Percentiles rank a stretch among this genome's conserved stretches.
These are phyloP conservation scores for Desmophyllum pertusum DNA, from an alignment of 92 coral and sea anemone species.

Conservation along the genomic window DNA sequence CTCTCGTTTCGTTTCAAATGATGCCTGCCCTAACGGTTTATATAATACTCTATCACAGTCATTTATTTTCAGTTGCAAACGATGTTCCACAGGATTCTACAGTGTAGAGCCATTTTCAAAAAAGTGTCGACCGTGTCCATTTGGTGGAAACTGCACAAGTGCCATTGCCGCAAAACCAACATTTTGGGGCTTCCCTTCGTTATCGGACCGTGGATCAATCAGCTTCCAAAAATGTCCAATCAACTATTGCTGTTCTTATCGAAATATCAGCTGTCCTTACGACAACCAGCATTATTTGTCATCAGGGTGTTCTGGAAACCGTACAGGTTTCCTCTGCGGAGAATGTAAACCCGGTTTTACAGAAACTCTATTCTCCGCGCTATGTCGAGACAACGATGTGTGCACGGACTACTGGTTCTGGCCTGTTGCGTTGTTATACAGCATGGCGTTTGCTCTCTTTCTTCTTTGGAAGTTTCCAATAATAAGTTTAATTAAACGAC, in stretches of 20 bases:
- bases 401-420: constrained; percentile 58
- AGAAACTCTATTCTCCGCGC: constrained; percentile 47
- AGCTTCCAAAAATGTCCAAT: constrained; percentile 40
- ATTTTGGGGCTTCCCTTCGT: constrained; percentile 47
- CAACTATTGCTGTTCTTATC: constrained; percentile 43
- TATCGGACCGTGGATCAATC: constrained; percentile 6
- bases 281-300: constrained; percentile 8
- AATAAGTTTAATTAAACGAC: neutral
- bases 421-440: constrained; percentile 41
- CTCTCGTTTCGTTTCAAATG: neutral
- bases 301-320: constrained; percentile 24
- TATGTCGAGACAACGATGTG: constrained; percentile 29
- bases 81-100: constrained; percentile 41
- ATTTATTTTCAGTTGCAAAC: constrained; percentile 27
- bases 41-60: neutral
- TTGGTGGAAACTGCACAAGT: constrained; percentile 72
- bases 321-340: constrained; percentile 55
- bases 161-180: constrained; percentile 58
- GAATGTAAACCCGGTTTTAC: constrained; percentile 29
- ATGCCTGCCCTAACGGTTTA: neutral
- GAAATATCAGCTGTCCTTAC: constrained; percentile 26
- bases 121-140: constrained; percentile 65
- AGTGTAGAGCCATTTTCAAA: constrained; percentile 33
- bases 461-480: constrained; percentile 23
- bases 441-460: constrained; percentile 37